Base-by-base conservation (phyloP, 1,140 invertebrate genomes). In the Zaprionus tsacasi region DNA sequence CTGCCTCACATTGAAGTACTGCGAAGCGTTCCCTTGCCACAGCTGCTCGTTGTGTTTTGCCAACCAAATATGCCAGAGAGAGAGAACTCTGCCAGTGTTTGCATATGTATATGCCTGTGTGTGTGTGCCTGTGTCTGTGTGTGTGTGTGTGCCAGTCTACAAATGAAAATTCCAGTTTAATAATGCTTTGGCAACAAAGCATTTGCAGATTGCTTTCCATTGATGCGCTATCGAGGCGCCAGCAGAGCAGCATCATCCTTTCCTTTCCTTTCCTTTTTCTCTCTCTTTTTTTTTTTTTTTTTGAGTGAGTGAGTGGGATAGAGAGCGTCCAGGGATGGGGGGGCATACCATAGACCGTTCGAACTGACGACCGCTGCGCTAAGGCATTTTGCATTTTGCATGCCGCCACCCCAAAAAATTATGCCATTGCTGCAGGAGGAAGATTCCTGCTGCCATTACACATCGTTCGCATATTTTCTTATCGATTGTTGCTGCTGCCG, bases 131-230 rank as follows among this genome's bases (percentile, higher is more conserved):
- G 15, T 56, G 25, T 69, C 55, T 45, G 30, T 50, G 36, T 69
- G n/a, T 48, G 21, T 58, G 50, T 36, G 67, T 71, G 17, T 67
- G 67, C 50, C 52, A 43, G 50, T 76, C 61, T 72, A 71, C 78
- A 87, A 86, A 86, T 85, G 82, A 86, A 86, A 86, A 85, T 85
- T 82, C 82, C 82, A 86, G 82, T 85, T 85, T 86, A 86, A 85
- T 85, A 85, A 85, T 85, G 81, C 81, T 86, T 75, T 85, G 82
- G 78, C 60, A 81, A 85, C 82, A 85, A 85, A 85, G 79, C 81
- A 85, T 86, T 85, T 85, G 81, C 78, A 85, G 82, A 85, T 85
- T 85, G 81, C 81, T 85, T 85, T 85, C 78, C 75, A 78, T 78
- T 70, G 72, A 78, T 78, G 71, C 65, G 60, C 69, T 63, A 57